A percentile compares a stretch with the other conserved stretches of the same genome.
phyloP scores from a whole-genome alignment of 2,113 vertebrate genomes.

The Bujurquina vittata region DNA sequence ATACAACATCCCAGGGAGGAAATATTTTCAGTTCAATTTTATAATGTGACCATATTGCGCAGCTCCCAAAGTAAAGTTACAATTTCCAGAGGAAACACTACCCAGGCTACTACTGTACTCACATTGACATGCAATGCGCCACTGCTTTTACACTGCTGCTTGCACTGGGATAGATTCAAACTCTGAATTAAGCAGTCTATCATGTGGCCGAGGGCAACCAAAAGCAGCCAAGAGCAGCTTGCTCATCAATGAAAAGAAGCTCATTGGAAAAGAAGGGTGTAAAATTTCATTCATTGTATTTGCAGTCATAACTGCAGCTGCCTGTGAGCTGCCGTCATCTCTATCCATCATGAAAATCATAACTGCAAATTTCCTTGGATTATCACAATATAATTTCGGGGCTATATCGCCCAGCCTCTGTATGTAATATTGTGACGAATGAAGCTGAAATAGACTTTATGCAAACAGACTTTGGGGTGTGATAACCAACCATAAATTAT shows the following conservation, averaged over 20 bases:
- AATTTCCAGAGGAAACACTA: neutral
- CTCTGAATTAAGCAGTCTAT: neutral
- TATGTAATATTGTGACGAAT: neutral
- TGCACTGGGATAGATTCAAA: neutral
- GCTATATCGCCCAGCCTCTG: neutral
- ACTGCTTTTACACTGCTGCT: no score
- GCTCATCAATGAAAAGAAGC: neutral
- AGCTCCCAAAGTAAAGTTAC: neutral
- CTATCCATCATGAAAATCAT: neutral
- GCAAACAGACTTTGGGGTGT: neutral
- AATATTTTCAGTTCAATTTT: neutral
- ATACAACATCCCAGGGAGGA: neutral
- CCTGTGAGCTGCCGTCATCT: rapidly evolving
- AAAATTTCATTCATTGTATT: neutral
- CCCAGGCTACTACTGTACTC: neutral
- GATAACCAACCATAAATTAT: neutral
- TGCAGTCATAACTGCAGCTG: rapidly evolving
- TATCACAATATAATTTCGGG: neutral
- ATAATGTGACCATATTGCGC: no score
- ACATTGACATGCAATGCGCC: neutral
- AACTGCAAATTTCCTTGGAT: neutral
- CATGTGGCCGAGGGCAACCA: no score
- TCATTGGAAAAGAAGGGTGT: neutral
- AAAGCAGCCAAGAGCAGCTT: neutral
- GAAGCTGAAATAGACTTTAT: neutral